These are phyloP conservation scores for Oxyteleia sp. DNA, from an alignment of 2,888 invertebrate genomes.

Conservation along the genomic window DNA sequence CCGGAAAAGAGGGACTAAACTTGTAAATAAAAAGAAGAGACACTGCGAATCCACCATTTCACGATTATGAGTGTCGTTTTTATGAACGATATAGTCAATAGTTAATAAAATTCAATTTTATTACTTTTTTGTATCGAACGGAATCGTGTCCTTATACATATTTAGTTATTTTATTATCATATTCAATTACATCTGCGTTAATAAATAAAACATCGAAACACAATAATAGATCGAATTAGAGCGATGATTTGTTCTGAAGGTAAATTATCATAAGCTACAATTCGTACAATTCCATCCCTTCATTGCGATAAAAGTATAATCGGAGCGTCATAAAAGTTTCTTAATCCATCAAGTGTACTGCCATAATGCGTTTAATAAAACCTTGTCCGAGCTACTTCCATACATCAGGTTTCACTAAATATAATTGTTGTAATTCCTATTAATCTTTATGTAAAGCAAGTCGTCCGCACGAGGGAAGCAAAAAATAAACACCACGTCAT, in stretches of 20 bases:
- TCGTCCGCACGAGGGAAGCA: slow-evolving; percentile 24
- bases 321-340: slow-evolving; percentile 16
- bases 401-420: slow-evolving; percentile 29
- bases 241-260: too few relatives aligned
- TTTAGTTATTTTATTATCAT: slow-evolving; percentile 6
- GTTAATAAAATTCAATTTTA: slow-evolving; percentile 77
- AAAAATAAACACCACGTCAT: slow-evolving; percentile 18
- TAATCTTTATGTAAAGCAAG: slow-evolving; percentile 24
- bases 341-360: slow-evolving; percentile 2
- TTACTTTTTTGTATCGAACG: not conserved
- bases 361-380: slow-evolving; percentile 3
- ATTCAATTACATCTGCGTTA: not conserved
- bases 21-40: slow-evolving; percentile 84
- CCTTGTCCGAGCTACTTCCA: slow-evolving; percentile 10
- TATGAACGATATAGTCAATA: slow-evolving; percentile 71
- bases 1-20: slow-evolving; percentile 74
- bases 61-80: slow-evolving; percentile 59
- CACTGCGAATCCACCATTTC: slow-evolving; percentile 73
- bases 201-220: not conserved
- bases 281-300: too few relatives aligned
- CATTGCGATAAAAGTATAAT: slow-evolving; percentile 1
- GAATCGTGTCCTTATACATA: not conserved
- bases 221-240: not conserved
- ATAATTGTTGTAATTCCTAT: slow-evolving; percentile 30
- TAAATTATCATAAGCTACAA: too few relatives aligned